These are phyloP conservation scores for Schizotus pectinicornis DNA, from an alignment of 2,888 invertebrate genomes.

Conservation along the genomic window DNA sequence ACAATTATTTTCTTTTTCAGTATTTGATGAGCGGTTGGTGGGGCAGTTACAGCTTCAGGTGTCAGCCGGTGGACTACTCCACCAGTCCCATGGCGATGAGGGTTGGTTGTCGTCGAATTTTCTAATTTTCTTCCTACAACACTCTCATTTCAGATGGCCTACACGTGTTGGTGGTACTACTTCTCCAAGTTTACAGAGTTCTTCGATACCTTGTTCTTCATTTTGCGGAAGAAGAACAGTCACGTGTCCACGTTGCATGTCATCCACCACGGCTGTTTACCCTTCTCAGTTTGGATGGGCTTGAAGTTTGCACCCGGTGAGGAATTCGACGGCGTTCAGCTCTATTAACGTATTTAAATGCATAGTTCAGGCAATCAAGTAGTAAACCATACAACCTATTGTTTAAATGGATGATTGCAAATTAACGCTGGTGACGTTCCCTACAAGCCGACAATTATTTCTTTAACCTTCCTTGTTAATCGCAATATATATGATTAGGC, in stretches of 20 bases:
- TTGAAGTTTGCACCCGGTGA: slow-evolving; percentile 92
- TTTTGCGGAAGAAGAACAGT: slow-evolving; percentile 89
- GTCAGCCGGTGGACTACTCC: slow-evolving; percentile 85
- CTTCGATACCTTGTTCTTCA: slow-evolving; percentile 93
- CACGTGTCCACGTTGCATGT: slow-evolving; percentile 92
- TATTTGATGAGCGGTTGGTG: slow-evolving; percentile 70
- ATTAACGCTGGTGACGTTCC: not conserved
- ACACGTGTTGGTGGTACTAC: slow-evolving; percentile 93
- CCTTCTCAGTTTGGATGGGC: slow-evolving; percentile 93
- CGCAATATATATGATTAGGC: not conserved
- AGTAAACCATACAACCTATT: not conserved
- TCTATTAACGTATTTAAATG: too few species aligned
- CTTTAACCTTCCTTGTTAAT: not conserved
- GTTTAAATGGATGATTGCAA: not conserved
- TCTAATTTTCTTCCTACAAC: slow-evolving; percentile 6
- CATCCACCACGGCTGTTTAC: slow-evolving; percentile 95
- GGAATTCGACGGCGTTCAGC: too few species aligned
- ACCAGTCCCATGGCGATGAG: slow-evolving; percentile 70
- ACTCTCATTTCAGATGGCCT: slow-evolving; percentile 71
- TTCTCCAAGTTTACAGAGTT: slow-evolving; percentile 95
- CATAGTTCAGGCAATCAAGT: not conserved
- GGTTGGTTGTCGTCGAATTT: slow-evolving; percentile 63
- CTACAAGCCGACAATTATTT: not conserved
- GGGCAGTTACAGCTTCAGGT: slow-evolving; percentile 74
- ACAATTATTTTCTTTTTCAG: slow-evolving; percentile 56